Evolutionary conservation across 1,140 invertebrate genomes (phyloP).

Genomic region (Diorhabda sublineata): DNA sequence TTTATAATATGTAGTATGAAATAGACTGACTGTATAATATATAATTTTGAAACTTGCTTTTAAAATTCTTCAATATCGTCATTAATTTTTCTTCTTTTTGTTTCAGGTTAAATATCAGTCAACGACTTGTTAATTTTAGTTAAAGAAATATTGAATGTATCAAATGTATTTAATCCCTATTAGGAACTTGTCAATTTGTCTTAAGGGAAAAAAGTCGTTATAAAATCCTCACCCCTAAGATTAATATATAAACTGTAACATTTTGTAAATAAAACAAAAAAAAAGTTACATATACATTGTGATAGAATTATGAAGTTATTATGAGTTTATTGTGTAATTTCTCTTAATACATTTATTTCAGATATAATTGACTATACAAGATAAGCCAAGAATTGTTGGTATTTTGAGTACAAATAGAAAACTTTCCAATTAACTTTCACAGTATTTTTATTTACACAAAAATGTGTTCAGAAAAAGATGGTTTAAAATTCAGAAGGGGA

Average conservation of each 20-base stretch:
- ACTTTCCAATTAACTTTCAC: too few species aligned
- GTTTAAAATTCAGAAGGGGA: too few species aligned
- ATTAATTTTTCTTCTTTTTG: conserved; percentile 2
- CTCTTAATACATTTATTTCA: too few species aligned
- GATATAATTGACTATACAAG: too few species aligned
- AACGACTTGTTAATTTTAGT: conserved; percentile 24
- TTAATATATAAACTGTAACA: conserved; percentile 9
- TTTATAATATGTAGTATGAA: background rate
- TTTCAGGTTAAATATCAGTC: conserved; percentile 19
- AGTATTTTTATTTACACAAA: too few species aligned
- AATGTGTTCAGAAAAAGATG: too few species aligned
- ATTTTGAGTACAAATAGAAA: too few species aligned
- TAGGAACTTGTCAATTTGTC: conserved; percentile 24
- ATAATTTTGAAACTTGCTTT: conserved; percentile 3
- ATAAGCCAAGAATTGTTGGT: too few species aligned
- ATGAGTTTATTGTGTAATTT: conserved; percentile 4
- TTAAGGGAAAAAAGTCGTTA: conserved; percentile 6
- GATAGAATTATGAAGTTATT: conserved; percentile 12
- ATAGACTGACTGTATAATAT: background rate
- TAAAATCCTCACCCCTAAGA: background rate
- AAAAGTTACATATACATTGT: conserved; percentile 14
- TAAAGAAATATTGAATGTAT: conserved; percentile 19
- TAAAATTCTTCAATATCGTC: too few species aligned
- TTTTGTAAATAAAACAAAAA: conserved; percentile 17
- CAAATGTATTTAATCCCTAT: conserved; percentile 22